A percentile compares a stretch with the other conserved stretches of the same genome.
phyloP scores from a whole-genome alignment of 1,140 invertebrate species.

The Matsumurasca onukii region DNA sequence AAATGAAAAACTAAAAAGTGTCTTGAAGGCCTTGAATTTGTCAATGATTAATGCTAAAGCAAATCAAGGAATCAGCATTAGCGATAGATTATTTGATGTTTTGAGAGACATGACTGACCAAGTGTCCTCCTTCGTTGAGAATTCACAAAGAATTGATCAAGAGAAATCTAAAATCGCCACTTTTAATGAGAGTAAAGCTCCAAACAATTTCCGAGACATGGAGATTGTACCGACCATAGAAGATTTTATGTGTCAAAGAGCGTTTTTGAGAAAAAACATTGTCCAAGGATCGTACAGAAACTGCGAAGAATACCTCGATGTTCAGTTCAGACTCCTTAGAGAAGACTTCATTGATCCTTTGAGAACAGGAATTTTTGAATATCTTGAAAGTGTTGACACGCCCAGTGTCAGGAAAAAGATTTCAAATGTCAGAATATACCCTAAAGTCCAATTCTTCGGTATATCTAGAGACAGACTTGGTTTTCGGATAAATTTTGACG shows the following conservation, averaged over 20 bases:
- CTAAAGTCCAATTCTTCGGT: conserved; percentile 10
- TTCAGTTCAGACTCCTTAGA: conserved; percentile 71
- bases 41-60: conserved; percentile 22
- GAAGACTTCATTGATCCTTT: conserved; percentile 71
- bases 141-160: conserved; percentile 7
- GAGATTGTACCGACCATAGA: conserved; percentile 27
- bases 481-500: conserved; percentile 28
- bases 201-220: conserved; percentile 36
- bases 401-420: neutral
- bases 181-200: conserved; percentile 27
- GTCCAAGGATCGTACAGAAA: conserved; percentile 59
- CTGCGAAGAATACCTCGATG: conserved; percentile 72
- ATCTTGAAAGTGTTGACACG: conserved; percentile 38
- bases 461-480: conserved; percentile 31
- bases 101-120: conserved; percentile 28
- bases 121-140: neutral
- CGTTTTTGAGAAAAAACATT: conserved; percentile 60
- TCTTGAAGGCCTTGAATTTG: conserved; percentile 26
- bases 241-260: conserved; percentile 23
- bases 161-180: conserved; percentile 21
- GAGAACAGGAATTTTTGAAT: conserved; percentile 54
- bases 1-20: conserved; percentile 26
- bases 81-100: conserved; percentile 11
- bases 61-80: conserved; percentile 28
- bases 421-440: conserved; percentile 36